Evolutionary conservation across 2,113 vertebrate species (phyloP).

Genomic region (Chlamydotis undulata): DNA sequence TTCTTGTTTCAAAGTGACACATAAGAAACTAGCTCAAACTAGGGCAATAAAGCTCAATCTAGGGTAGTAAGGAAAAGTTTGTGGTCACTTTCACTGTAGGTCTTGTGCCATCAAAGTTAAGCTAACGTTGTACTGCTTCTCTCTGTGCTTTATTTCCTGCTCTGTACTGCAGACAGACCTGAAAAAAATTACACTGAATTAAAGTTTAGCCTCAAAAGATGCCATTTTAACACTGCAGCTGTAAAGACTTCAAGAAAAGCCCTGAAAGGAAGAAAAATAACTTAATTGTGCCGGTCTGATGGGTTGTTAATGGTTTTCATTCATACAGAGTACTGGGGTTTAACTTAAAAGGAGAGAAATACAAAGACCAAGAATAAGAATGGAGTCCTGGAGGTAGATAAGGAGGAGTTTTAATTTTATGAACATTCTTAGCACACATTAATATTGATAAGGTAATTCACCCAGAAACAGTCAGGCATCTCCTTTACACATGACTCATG

Average conservation of each 20-base stretch:
- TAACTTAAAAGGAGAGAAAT: neutral
- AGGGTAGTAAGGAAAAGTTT: neutral
- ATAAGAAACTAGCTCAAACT: neutral
- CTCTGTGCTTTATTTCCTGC: neutral
- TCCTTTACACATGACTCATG: neutral
- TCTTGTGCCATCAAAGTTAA: neutral
- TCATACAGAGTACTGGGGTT: neutral
- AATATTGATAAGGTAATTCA: neutral
- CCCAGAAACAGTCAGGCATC: neutral
- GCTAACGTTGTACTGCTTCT: neutral
- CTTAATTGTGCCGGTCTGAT: neutral
- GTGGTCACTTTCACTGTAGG: neutral
- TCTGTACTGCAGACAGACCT: neutral
- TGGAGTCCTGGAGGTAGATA: neutral
- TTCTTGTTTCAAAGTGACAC: neutral
- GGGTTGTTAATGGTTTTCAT: neutral
- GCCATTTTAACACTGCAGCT: neutral
- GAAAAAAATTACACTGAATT: neutral
- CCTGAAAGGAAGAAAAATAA: conserved; percentile 1
- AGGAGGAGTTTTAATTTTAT: neutral
- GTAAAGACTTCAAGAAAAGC: neutral
- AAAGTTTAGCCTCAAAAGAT: neutral
- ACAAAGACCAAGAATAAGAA: neutral
- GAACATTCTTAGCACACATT: neutral
- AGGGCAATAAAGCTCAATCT: neutral